Evolutionary conservation across 2,888 invertebrate species (phyloP).

Genomic region (Microctonus hyperodae): DNA sequence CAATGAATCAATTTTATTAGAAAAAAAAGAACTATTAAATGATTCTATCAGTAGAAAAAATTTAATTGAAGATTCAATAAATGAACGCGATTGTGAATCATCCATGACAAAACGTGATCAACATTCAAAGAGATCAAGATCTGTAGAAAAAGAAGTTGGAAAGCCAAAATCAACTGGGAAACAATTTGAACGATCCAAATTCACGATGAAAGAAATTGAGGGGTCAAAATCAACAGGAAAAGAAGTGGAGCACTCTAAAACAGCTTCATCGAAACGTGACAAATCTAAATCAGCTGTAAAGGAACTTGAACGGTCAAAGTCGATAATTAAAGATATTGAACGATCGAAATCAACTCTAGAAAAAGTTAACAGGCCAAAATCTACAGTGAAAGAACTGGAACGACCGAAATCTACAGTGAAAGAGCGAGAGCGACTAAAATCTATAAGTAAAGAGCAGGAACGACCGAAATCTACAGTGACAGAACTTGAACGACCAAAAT

Average conservation of each 20-base stretch:
- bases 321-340: conserved; percentile 14
- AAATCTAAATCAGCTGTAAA: conserved; percentile 2
- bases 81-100: background rate
- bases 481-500: conserved; percentile 9
- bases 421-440: conserved; percentile 9
- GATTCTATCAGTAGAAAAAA: background rate
- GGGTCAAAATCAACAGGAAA: background rate
- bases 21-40: background rate
- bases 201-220: conserved; percentile 12
- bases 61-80: background rate
- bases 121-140: background rate
- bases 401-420: conserved; percentile 16
- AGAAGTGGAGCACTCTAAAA: background rate
- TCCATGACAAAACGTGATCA: background rate
- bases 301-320: background rate
- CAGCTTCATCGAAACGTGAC: background rate
- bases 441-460: conserved; percentile 3
- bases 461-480: conserved; percentile 7
- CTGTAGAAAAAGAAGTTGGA: background rate
- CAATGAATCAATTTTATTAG: background rate
- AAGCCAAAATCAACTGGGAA: background rate
- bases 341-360: conserved; percentile 13
- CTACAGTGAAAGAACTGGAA: conserved; percentile 17
- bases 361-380: background rate
- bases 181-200: conserved; percentile 23